phyloP scores from a whole-genome alignment of 2,113 vertebrate species.

The Orientallactaga bullata region DNA sequence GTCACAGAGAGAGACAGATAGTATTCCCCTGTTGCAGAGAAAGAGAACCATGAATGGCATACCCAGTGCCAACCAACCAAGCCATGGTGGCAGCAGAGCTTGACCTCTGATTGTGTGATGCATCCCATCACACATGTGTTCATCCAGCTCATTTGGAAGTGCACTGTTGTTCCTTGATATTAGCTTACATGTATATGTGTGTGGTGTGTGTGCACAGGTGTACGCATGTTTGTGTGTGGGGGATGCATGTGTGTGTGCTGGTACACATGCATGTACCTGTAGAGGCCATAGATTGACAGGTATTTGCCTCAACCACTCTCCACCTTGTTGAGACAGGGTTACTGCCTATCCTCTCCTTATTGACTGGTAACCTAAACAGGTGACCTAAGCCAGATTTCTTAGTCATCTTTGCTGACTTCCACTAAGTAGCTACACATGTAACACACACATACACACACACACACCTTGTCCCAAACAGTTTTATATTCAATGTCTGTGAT shows the following conservation, averaged over 20 bases:
- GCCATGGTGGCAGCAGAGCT: background rate
- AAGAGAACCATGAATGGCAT: background rate
- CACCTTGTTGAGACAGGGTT: too few species aligned
- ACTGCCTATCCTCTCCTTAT: too few species aligned
- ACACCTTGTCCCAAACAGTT: background rate
- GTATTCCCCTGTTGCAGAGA: background rate
- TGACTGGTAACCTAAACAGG: background rate
- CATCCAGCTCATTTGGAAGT: background rate
- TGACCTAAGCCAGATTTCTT: background rate
- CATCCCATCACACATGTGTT: too few species aligned
- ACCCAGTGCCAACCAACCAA: background rate
- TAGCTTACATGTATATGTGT: background rate
- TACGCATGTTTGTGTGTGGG: too few species aligned
- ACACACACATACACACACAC: background rate
- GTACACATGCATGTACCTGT: too few species aligned
- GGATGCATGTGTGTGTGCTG: too few species aligned
- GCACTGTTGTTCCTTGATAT: background rate
- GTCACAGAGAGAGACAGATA: too few species aligned
- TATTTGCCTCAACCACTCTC: too few species aligned
- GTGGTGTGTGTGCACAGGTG: too few species aligned
- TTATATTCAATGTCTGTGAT: background rate
- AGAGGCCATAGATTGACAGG: too few species aligned
- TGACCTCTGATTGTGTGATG: background rate
- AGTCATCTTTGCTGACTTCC: background rate
- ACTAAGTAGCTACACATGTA: background rate